Base-by-base conservation (phyloP, 2,797 vertebrate species). In the Spheniscus humboldti region DNA sequence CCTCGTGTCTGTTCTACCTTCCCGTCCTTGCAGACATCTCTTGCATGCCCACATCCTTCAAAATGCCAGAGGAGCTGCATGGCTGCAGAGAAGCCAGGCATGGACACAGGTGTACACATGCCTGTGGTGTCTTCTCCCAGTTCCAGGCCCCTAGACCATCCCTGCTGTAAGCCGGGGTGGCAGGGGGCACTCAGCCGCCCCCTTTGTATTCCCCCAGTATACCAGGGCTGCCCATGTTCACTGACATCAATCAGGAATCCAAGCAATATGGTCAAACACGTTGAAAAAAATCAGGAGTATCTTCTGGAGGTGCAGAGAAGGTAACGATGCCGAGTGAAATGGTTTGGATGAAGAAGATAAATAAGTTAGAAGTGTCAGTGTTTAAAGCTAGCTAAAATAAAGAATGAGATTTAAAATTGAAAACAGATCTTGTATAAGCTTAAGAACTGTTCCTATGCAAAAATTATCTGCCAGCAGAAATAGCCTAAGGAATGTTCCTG, bases 91-190 rank as follows among this genome's bases (percentile, higher is more conserved):
- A 31, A 52, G 28, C 28, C n/a, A 31, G 47, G 45, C 37, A 68
- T 5, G 5, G 30, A 0, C 7, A 41, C 0, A 8, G 55, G 16
- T 30, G 14, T 18, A 33, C 2, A 1, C 24, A 22, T 6, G 17
- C 6, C 1, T 15, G 50, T 4, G 6, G 28, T 73, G 59, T 39
- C 28, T 56, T 88, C 72, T 88, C 24, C 30, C 35, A 64, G 11
- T 33, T 53, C 24, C 68, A 47, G 47, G 60, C 6, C 27, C 37
- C 18, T 30, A 30, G 60, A 14, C 18, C 33, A 53, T 23, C 20
- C 28, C 30, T 63, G 37, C 28, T 47, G 22, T 47, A 59, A 74
- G 56, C 6, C 18, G 18, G 75, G 31, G 28, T 28, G 60, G 50
- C 11, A 69, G 22, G 8, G 6, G 18, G 7, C 30, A 37, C 47